Conservation (phyloP, 2,797 vertebrate genomes). For the Anniella stebbinsi region DNA sequence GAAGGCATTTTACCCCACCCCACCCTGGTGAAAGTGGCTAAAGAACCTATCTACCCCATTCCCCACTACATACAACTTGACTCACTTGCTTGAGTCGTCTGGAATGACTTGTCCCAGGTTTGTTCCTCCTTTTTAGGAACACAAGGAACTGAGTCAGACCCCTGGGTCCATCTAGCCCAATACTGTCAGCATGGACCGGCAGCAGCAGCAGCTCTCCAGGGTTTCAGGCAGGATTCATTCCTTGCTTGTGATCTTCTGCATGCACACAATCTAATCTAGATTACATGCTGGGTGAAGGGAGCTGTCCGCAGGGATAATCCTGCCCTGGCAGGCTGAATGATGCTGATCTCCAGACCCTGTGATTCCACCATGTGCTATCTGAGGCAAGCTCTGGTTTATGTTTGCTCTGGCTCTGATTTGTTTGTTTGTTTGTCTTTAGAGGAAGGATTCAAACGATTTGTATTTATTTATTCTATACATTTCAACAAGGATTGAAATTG, state of each 20-base stretch:
- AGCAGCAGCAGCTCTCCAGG: too few species aligned
- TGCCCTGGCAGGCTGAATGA: not conserved
- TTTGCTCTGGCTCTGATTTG: not conserved
- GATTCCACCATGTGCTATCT: not conserved
- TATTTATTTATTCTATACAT: too few species aligned
- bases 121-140: not conserved
- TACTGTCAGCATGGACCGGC: too few species aligned
- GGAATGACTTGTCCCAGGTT: not conserved
- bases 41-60: not conserved
- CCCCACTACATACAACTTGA: not conserved
- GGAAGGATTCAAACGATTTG: not conserved
- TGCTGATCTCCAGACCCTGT: not conserved
- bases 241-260: too few species aligned
- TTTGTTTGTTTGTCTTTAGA: too few species aligned
- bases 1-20: not conserved
- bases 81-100: not conserved
- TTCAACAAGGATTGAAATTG: not conserved
- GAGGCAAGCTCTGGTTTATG: not conserved
- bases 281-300: not conserved
- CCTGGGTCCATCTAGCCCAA: too few species aligned
- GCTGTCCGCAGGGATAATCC: not conserved
- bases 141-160: too few species aligned
- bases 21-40: not conserved
- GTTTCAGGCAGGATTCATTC: too few species aligned
- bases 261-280: not conserved